Evolutionary conservation across 2,113 vertebrate species (phyloP), one percentile per base, ranked within the genome.

Genomic region (Petroica traversi): DNA sequence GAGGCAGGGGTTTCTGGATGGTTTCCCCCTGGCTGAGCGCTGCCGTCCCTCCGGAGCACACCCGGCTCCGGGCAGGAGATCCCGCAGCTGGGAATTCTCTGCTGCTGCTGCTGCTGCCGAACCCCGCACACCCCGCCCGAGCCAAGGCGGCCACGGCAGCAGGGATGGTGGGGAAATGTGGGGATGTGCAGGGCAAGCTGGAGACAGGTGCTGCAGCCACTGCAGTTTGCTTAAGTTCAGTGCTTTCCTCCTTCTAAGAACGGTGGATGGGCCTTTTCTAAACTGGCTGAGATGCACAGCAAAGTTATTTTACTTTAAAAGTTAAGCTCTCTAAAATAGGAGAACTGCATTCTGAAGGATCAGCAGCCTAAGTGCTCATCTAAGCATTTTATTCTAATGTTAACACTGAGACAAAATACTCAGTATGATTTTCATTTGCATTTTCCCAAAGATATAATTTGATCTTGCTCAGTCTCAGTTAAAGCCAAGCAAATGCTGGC

Each of bases 11-110:
- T 82, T 85, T 58, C 45, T 59, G 91, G 68, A 34, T 71, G 23
- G 1, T 51, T 41, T 49, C 46, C 6, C 34, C 17, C 1, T 0
- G 5, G 45, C 38, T 40, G 71, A 85, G 62, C 1, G 0, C 75
- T 24, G 75, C 12, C 75, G 74, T 45, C 13, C 5, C 0, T 18
- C 55, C 1, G 0, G 59, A 80, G 69, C 1, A 0, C 76, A 23
- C 72, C 13, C 26, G 5, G 54, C 45, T 31, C 38, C 57, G 58
- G 24, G 34, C 57, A 49, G 31, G 25, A 73, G 33, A 1, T 1
- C 43, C 48, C 5, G 9, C 1, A 0, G 63, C 33, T 3, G 1
- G 54, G 18, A 9, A 40, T 41, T 14, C 41, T 41, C 41, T 20
- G 57, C 2, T 1, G 11, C 82, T 19, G 87, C 43, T 63, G 34